These are phyloP conservation scores for Neopelma chrysocephalum DNA, from an alignment of 2,797 vertebrate species.

Conservation along the genomic window DNA sequence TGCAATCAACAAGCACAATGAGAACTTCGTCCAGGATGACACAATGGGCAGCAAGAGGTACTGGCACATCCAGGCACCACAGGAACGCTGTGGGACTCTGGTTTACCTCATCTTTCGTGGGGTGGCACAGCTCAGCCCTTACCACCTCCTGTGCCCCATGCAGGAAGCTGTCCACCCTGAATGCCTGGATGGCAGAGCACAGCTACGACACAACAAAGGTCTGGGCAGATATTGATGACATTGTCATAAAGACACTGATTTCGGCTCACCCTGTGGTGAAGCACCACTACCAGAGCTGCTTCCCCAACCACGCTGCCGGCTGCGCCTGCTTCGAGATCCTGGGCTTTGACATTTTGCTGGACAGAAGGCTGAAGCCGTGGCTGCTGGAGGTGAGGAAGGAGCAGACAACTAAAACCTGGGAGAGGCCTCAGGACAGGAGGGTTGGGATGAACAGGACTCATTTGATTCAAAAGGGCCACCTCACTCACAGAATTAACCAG, in stretches of 20 bases:
- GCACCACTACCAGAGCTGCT: slow-evolving; percentile 81
- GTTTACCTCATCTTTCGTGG: neutral
- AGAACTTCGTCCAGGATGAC: slow-evolving; percentile 77
- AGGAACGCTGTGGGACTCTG: neutral
- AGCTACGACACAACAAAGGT: slow-evolving; percentile 67
- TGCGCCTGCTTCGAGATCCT: slow-evolving; percentile 82
- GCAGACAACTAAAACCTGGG: neutral
- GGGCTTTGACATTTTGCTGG: slow-evolving; percentile 81
- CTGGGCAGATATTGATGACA: slow-evolving; percentile 78
- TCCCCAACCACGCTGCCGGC: slow-evolving; percentile 66
- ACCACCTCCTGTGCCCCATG: neutral
- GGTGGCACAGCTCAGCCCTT: neutral
- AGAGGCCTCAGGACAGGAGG: neutral
- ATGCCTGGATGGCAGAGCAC: slow-evolving; percentile 72
- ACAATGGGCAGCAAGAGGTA: slow-evolving; percentile 80
- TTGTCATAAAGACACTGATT: slow-evolving; percentile 81
- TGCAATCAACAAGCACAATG: slow-evolving; percentile 78
- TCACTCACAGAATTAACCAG: neutral
- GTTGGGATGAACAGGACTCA: neutral
- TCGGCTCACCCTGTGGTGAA: slow-evolving; percentile 78
- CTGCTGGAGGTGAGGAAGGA: slow-evolving; percentile 76
- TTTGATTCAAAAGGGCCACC: neutral
- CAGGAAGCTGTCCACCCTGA: slow-evolving; percentile 80
- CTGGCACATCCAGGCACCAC: neutral
- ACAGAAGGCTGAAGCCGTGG: slow-evolving; percentile 80